A percentile compares a stretch with the other conserved stretches of the same genome.
Conservation (phyloP, 1,140 invertebrate genomes). For the Drosophila watanabei region DNA sequence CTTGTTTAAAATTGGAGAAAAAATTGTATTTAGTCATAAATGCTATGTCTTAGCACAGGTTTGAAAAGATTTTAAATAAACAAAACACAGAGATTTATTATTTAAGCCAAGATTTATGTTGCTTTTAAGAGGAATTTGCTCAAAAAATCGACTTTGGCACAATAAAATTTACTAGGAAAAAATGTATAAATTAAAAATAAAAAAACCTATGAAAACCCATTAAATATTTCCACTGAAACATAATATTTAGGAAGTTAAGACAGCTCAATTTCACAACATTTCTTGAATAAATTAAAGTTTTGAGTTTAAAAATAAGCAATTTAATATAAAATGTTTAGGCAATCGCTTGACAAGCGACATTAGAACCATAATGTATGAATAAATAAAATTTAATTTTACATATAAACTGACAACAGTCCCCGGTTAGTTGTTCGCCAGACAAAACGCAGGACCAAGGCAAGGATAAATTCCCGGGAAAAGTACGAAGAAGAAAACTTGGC, state of each 20-base stretch:
- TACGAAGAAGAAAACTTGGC: conserved; percentile 38
- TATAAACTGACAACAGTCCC: conserved; percentile 73
- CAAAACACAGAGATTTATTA: background rate
- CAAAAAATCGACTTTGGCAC: background rate
- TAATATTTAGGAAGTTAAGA: too few species aligned
- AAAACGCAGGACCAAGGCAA: background rate
- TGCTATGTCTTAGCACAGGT: too few species aligned
- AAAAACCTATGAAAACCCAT: too few species aligned
- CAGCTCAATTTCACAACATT: too few species aligned
- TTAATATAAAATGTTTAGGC: background rate
- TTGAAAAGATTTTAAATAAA: background rate
- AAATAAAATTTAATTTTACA: conserved; percentile 82
- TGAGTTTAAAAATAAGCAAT: background rate
- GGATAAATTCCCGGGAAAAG: conserved; percentile 6
- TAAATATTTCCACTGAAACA: too few species aligned
- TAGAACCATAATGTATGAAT: conserved; percentile 75
- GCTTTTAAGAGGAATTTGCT: background rate
- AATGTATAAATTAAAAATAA: too few species aligned
- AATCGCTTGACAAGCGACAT: conserved; percentile 55
- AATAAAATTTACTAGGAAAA: background rate
- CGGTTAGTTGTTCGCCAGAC: conserved; percentile 27
- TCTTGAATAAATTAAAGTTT: background rate
- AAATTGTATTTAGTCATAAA: background rate
- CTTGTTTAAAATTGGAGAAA: background rate
- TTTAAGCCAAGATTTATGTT: background rate